A percentile compares a stretch with the other conserved stretches of the same genome.
phyloP scores from a whole-genome alignment of 1,140 invertebrate genomes.

The Drosophila subpulchrella region DNA sequence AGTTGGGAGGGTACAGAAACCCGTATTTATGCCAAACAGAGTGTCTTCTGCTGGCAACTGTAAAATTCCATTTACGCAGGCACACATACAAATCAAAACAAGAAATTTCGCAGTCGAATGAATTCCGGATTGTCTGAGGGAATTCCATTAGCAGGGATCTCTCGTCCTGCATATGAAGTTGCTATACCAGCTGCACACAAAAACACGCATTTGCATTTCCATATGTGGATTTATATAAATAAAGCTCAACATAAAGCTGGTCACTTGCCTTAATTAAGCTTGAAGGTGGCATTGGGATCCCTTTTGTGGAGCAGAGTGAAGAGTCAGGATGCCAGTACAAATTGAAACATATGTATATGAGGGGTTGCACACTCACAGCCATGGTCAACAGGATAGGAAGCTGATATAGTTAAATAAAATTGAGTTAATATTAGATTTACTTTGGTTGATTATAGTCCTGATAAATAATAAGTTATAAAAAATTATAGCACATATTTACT shows the following conservation, averaged over 20 bases:
- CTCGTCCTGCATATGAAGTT: constrained; percentile 18
- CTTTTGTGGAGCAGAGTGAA: constrained; percentile 9
- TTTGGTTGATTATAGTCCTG: too few species aligned
- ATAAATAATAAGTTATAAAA: too few species aligned
- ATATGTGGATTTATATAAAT: constrained; percentile 15
- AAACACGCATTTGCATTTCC: constrained; percentile 14
- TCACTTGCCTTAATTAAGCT: constrained; percentile 54
- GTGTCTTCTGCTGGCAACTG: constrained; percentile 16
- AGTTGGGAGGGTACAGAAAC: not conserved
- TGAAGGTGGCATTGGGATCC: constrained; percentile 4
- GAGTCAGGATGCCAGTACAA: constrained; percentile 26
- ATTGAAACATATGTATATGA: constrained; percentile 45
- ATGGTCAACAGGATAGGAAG: not conserved
- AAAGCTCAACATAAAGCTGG: constrained; percentile 20
- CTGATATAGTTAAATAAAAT: too few species aligned
- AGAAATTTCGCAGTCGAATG: constrained; percentile 28
- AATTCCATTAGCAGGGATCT: constrained; percentile 28
- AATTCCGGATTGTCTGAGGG: constrained; percentile 14
- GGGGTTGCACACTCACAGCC: not conserved
- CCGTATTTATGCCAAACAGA: not conserved
- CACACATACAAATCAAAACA: constrained; percentile 11
- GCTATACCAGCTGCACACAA: constrained; percentile 7
- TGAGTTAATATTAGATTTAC: too few species aligned
- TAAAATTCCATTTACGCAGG: constrained; percentile 40
- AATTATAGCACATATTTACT: too few species aligned